phyloP scores from a whole-genome alignment of 2,888 invertebrate species.

The Ormyrus nitidulus region DNA sequence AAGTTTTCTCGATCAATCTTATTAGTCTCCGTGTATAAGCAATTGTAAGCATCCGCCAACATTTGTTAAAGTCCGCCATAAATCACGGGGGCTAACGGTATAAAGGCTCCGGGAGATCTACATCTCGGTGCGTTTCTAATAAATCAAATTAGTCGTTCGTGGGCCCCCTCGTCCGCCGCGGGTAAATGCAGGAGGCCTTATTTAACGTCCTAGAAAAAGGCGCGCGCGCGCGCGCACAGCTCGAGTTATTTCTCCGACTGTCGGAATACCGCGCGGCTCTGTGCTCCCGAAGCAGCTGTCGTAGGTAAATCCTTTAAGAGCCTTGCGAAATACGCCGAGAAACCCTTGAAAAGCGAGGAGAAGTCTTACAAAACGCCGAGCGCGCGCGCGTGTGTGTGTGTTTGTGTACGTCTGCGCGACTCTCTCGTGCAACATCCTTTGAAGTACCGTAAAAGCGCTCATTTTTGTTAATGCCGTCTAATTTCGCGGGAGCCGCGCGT shows the following conservation, averaged over 20 bases:
- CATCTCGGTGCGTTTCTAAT: constrained; percentile 31
- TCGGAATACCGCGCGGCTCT: background rate
- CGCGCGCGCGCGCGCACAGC: background rate
- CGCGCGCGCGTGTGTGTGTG: background rate
- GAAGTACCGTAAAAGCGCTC: too few species aligned
- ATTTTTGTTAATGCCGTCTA: too few species aligned
- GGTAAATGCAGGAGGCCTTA: background rate
- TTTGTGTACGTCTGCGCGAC: background rate
- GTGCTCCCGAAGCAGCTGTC: background rate
- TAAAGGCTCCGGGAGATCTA: background rate
- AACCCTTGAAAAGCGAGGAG: constrained; percentile 4
- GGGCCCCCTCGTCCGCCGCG: background rate
- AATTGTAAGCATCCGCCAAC: too few species aligned
- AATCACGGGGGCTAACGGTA: constrained; percentile 7
- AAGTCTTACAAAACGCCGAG: constrained; percentile 15
- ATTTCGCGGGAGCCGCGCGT: too few species aligned
- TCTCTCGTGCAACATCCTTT: background rate
- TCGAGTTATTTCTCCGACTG: background rate
- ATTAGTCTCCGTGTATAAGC: too few species aligned
- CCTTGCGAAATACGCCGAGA: background rate
- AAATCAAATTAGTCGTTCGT: constrained; percentile 21
- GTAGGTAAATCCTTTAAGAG: constrained; percentile 15
- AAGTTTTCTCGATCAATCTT: too few species aligned
- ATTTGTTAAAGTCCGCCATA: too few species aligned
- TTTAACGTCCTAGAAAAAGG: background rate